phyloP scores from a whole-genome alignment of 2,888 invertebrate species.

The Drosophila subsilvestris region DNA sequence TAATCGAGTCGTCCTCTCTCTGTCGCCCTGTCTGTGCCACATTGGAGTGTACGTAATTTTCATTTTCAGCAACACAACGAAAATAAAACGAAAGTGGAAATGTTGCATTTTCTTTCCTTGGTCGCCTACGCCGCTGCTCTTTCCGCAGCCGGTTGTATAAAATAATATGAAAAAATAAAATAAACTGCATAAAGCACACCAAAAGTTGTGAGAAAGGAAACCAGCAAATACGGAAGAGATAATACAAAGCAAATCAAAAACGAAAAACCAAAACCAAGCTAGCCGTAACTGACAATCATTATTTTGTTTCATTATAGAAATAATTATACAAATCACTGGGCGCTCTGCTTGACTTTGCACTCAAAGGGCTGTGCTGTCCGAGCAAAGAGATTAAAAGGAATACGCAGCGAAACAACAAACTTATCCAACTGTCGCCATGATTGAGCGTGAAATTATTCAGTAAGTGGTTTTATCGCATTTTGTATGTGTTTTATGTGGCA shows the following conservation, averaged over 20 bases:
- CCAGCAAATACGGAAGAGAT: constrained; percentile 52
- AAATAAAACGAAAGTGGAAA: constrained; percentile 76
- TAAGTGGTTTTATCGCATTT: constrained; percentile 56
- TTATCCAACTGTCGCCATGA: constrained; percentile 50
- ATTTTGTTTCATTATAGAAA: constrained; percentile 35
- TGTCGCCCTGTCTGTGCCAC: constrained; percentile 56
- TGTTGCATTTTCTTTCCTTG: constrained; percentile 52
- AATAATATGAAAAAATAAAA: constrained; percentile 5
- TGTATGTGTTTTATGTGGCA: neutral
- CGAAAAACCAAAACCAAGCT: neutral
- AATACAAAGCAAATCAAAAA: constrained; percentile 16
- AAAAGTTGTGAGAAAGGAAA: constrained; percentile 38
- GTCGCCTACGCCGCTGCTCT: constrained; percentile 38
- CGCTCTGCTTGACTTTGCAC: constrained; percentile 37
- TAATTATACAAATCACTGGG: constrained; percentile 27
- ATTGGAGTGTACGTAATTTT: constrained; percentile 68
- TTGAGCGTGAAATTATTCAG: constrained; percentile 79
- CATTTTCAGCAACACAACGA: constrained; percentile 49
- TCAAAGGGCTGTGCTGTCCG: constrained; percentile 16
- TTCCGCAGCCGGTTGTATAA: constrained; percentile 31
- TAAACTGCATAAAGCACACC: constrained; percentile 24
- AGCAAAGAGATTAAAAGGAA: constrained; percentile 7
- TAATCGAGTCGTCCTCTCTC: constrained; percentile 41
- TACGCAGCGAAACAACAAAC: neutral
- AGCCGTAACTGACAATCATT: constrained; percentile 40